Evolutionary conservation across 2,888 invertebrate species (phyloP).

Genomic region (Mystacides longicornis): DNA sequence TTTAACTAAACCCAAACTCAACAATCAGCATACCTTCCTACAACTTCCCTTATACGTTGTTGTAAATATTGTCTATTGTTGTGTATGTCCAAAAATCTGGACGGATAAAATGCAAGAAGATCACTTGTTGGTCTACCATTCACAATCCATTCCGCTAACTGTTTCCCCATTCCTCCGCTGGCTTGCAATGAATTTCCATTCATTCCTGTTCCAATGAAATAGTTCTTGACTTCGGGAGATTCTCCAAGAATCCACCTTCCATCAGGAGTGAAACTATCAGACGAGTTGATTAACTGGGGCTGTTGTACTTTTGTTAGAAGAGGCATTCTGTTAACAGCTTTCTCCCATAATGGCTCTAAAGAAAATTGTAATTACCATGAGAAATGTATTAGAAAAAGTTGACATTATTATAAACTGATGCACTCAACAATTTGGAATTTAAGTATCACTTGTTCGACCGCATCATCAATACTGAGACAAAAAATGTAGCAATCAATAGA

Average conservation of each 20-base stretch:
- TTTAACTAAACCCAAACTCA: no score
- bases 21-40: constrained; percentile 46
- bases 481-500: no score
- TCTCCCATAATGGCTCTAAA: constrained; percentile 46
- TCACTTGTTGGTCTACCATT: constrained; percentile 56
- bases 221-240: constrained; percentile 60
- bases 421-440: no score
- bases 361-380: no score
- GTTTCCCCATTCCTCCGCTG: constrained; percentile 63
- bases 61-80: constrained; percentile 55
- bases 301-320: constrained; percentile 43
- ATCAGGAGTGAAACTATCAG: constrained; percentile 66
- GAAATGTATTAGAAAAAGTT: no score
- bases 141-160: constrained; percentile 61
- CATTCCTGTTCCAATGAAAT: constrained; percentile 68
- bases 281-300: constrained; percentile 53
- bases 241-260: constrained; percentile 62
- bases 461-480: no score
- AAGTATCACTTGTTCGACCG: no score
- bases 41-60: constrained; percentile 57
- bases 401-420: not conserved
- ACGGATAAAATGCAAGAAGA: constrained; percentile 56
- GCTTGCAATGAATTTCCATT: constrained; percentile 61
- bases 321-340: constrained; percentile 49
- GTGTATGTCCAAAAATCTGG: constrained; percentile 58